Conservation (phyloP, 2,888 invertebrate species). For the Pyrrhosoma nymphula region DNA sequence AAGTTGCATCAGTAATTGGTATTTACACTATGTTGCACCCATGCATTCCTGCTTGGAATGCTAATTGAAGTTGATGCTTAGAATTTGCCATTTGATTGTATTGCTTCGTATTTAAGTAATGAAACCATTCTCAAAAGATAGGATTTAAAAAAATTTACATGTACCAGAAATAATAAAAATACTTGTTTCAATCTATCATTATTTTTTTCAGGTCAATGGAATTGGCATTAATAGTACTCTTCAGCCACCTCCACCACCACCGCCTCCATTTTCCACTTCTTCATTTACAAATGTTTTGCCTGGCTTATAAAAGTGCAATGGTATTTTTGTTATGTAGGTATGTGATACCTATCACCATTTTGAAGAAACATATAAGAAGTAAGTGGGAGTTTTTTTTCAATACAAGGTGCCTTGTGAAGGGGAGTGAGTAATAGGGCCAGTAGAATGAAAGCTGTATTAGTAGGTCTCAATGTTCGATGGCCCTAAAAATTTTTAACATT, state of each 20-base stretch:
- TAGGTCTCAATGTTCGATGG: neutral
- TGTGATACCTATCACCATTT: neutral
- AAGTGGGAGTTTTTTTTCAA: neutral
- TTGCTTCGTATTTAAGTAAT: no score
- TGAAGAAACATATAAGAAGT: neutral
- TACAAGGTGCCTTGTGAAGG: neutral
- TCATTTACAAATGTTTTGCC: slow-evolving; percentile 56
- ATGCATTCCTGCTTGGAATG: no score
- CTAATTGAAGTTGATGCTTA: no score
- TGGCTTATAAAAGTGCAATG: neutral
- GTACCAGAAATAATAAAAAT: no score
- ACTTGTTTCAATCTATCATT: neutral
- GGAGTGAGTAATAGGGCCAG: neutral
- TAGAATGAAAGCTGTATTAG: neutral
- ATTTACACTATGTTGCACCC: no score
- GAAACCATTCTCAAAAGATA: no score
- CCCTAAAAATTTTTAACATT: neutral
- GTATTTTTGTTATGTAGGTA: neutral
- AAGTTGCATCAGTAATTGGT: no score
- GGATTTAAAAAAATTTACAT: no score
- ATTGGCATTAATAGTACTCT: slow-evolving; percentile 52
- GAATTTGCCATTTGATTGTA: no score
- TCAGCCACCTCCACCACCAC: slow-evolving; percentile 50
- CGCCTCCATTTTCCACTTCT: slow-evolving; percentile 46
- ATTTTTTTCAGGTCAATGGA: slow-evolving; percentile 53